phyloP scores from a whole-genome alignment of 2,888 invertebrate species.

The Cynaeus angustus region DNA sequence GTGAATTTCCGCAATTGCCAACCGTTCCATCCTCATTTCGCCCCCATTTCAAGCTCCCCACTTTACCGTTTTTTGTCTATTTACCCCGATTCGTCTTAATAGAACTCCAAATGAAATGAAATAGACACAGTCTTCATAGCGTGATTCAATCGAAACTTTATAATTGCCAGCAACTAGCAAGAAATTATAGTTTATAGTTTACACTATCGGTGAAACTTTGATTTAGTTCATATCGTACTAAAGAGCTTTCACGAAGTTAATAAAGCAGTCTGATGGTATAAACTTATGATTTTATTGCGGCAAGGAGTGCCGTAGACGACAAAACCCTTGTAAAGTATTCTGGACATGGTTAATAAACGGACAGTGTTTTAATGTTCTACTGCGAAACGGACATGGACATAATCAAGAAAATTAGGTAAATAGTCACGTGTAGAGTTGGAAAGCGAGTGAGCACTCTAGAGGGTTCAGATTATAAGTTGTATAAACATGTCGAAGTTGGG shows the following conservation, averaged over 20 bases:
- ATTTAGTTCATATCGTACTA: no score
- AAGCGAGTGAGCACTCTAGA: neutral
- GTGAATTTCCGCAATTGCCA: slow-evolving; percentile 20
- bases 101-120: no score
- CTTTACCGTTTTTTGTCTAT: neutral
- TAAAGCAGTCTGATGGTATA: no score
- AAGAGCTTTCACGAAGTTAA: no score
- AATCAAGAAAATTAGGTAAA: slow-evolving; percentile 15
- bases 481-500: neutral
- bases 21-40: slow-evolving; percentile 2
- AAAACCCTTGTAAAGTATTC: neutral
- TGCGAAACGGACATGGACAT: slow-evolving; percentile 8
- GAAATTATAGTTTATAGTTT: no score
- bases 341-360: slow-evolving; percentile 11
- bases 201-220: no score
- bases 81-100: neutral
- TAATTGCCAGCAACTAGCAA: no score
- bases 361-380: slow-evolving; percentile 11
- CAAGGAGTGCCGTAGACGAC: neutral
- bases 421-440: neutral
- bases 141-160: no score
- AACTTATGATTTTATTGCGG: no score
- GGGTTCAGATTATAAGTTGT: slow-evolving; percentile 6
- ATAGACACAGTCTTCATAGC: no score
- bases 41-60: neutral